phyloP scores from a whole-genome alignment of 2,113 vertebrate genomes.

The Pipra filicauda region DNA sequence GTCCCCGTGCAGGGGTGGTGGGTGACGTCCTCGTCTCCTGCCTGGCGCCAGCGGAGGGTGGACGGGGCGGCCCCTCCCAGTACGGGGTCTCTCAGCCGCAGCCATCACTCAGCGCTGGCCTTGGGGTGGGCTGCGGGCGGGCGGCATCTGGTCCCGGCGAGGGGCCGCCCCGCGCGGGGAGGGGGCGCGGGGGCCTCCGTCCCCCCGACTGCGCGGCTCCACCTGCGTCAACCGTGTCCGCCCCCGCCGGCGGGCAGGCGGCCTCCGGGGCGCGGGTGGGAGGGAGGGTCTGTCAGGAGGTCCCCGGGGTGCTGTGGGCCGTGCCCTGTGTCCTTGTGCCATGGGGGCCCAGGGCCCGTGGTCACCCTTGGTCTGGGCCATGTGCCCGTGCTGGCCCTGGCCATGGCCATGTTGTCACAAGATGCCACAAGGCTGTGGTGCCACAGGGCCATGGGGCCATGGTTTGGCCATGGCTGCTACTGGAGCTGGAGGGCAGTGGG shows the following conservation, averaged over 20 bases:
- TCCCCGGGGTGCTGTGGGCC: neutral
- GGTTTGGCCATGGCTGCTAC: rapidly evolving
- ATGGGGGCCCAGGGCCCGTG: rapidly evolving
- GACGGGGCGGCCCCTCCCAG: neutral
- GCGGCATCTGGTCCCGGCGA: neutral
- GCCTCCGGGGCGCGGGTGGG: neutral
- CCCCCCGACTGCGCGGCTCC: neutral
- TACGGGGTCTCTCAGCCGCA: constrained; percentile 25
- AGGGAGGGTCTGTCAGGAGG: neutral
- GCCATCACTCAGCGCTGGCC: constrained; percentile 22
- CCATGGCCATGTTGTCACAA: rapidly evolving
- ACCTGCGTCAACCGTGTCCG: neutral
- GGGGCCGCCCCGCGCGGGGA: neutral
- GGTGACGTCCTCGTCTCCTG: constrained; percentile 53
- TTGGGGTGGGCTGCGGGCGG: constrained; percentile 19
- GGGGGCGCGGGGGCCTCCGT: neutral
- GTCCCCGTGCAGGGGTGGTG: neutral
- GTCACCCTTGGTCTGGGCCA: rapidly evolving
- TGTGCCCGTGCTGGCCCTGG: neutral
- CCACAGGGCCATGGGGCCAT: rapidly evolving
- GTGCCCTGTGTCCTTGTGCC: rapidly evolving
- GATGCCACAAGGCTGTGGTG: rapidly evolving
- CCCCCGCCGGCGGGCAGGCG: neutral
- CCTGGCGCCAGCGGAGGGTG: constrained; percentile 33
- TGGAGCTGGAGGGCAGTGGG: neutral